Base-by-base conservation (phyloP, 1,140 invertebrate species). In the Heterodera schachtii region DNA sequence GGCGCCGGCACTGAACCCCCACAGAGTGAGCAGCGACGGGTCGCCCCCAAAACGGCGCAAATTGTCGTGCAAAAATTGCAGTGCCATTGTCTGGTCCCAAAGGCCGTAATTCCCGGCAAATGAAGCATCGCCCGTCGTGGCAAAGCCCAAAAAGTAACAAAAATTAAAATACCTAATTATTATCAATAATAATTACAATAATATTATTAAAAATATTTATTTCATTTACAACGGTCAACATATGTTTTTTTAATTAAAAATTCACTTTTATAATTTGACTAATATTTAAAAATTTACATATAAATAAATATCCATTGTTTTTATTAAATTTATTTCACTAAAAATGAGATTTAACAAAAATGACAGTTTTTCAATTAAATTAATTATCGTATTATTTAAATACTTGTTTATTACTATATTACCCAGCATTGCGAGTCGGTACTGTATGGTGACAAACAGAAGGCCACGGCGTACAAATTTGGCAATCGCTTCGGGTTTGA, bases 31-130 rank as follows among this genome's bases (percentile, higher is more conserved):
- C 31, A n/a, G 73, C 5, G 57, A 19, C n/a, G 75, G 74, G 75
- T 93, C 91, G 1, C 93, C 93, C 6, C 92, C 92, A 81, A 93
- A 93, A 3, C 88, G 84, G 1, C 82, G 81, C 47, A 93, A 93
- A 81, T 91, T 91, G 8, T 88, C 66, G 21, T 82, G 85, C 52
- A 91, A 83, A 89, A 90, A 91, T 71, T 84, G 75, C 9, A 91
- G 78, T 13, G 90, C 90, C 64, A 82, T 41, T 41, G 76, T 73
- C 84, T 89, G 90, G 82, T 91, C 90, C 81, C 87, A 89, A 8
- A 91, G 71, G 8, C 88, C 91, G 69, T 85, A 86, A 80, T 91
- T 91, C 9, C 91, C 91, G 21, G 86, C 80, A 31, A 84, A 70
- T 41, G 66, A 81, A 6, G 80, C 80, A 82, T 89, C 88, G 43